These are phyloP conservation scores for Platichthys flesus DNA, from an alignment of 2,113 vertebrate species.

Conservation along the genomic window DNA sequence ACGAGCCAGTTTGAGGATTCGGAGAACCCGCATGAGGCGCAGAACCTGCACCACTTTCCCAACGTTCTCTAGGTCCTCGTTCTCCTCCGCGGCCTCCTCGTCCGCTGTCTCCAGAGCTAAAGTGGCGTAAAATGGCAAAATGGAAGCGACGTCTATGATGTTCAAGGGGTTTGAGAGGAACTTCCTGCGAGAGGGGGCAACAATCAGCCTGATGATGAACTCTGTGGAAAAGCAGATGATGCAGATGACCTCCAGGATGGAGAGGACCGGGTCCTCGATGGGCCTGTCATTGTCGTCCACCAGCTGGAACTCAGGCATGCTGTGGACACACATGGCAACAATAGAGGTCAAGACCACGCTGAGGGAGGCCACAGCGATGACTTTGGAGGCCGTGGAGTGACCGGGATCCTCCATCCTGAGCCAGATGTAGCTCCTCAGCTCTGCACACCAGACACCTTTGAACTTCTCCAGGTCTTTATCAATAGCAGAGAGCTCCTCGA, in stretches of 20 bases:
- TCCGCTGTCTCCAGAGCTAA: constrained; percentile 90
- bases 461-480: constrained; percentile 95
- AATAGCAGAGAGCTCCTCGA: constrained; percentile 90
- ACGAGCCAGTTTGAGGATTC: constrained; percentile 95
- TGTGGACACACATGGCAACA: constrained; percentile 96
- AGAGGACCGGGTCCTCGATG: constrained; percentile 89
- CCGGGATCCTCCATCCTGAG: constrained; percentile 94
- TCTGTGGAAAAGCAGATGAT: constrained; percentile 93
- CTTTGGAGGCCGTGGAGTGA: constrained; percentile 89
- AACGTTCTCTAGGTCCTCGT: constrained; percentile 92
- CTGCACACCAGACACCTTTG: constrained; percentile 87
- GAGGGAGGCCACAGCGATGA: constrained; percentile 92
- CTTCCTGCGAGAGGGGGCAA: constrained; percentile 89
- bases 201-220: constrained; percentile 87
- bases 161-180: constrained; percentile 94
- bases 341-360: constrained; percentile 94
- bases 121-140: constrained; percentile 94
- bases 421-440: constrained; percentile 92
- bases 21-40: constrained; percentile 94
- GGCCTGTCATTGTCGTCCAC: constrained; percentile 87
- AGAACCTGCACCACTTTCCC: constrained; percentile 97
- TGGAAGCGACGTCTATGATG: constrained; percentile 95
- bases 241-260: constrained; percentile 89
- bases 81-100: constrained; percentile 88
- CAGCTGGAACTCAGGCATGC: constrained; percentile 95